Base-by-base conservation (phyloP, 2,888 invertebrate genomes). In the Antitype chi region DNA sequence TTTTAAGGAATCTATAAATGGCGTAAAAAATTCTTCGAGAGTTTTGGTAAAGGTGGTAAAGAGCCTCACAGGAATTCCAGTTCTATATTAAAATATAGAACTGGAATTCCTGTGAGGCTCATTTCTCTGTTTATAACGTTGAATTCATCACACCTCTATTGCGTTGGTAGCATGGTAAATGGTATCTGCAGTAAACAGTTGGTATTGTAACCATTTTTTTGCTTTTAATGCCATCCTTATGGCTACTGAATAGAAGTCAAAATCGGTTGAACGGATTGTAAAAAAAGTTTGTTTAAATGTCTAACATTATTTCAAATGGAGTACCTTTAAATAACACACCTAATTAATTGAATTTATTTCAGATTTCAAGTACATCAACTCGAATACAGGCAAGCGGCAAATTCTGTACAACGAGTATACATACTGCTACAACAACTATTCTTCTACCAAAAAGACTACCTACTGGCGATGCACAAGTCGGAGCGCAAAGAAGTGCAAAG, bases 351-450 rank as follows among this genome's bases (percentile, higher is more conserved):
- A 8, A 25, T 55, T 55, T 25, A 28, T 81, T 81, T n/a, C 62
- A 82, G 79, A 72, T 32, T 52, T 64, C 15, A 60, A 64, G 28
- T 79, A 60, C 49, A 71, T 83, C 3, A 72, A 6, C n/a, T 75
- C 79, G 4, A 32, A 63, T 47, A 60, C 15, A 47, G 80, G 73
- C 15, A 73, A 80, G 23, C 59, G 59, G 20, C 53, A 80, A 25
- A 73, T 78, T 53, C 20, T 78, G 3, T 60, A 66, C 64, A 64
- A 64, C 8, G 53, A 79, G 1, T 78, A 59, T 23, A 73, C 78
- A 0, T 78, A 73, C 38, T 49, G 64, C 59, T 79, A 28, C 23
- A 79, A 73, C 11, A 80, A 20, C n/a, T 53, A 79, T 15, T 80
- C 80, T 11, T 15, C 59, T 8, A 73, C 20, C 1, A 78, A 78